Base-by-base conservation (phyloP, 2,888 invertebrate genomes). In the Macrosiphum euphorbiae region DNA sequence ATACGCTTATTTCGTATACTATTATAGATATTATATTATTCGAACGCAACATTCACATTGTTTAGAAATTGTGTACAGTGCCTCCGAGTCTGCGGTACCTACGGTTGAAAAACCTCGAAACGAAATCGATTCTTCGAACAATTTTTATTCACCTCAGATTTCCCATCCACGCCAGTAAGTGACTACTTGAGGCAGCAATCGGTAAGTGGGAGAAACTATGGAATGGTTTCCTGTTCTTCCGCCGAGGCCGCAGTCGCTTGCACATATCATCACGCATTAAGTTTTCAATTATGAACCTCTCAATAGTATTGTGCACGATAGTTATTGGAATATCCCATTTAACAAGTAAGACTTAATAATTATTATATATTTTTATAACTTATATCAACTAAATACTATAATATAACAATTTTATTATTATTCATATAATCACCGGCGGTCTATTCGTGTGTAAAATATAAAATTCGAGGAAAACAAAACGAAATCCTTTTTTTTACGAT, bases 221-320 rank as follows among this genome's bases (percentile, higher is more conserved):
- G 67, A 92, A 92, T 35, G 92, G 92, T 88, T 92, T 88, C 88
- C 88, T 88, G 92, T 89, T 89, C 93, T 93, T 93, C 92, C 55
- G 89, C 84, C 89, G 93, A 93, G 93, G 84, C 89, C 89, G 88
- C 93, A 93, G 93, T 93, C 93, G 89, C 84, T 88, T 85, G 84
- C 44, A 47, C 93, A 93, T 93, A 93, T 88, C 92, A 88, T 92
- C 78, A 88, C 92, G 92, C 92, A 87, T 88, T 89, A 89, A 93
- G 93, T 93, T 93, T 93, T 93, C 93, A 89, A 89, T 93, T 89
- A 93, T 93, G 93, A 88, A 89, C 50, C 93, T 84, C 89, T 93
- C 93, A 58, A 85, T 85, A 89, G 26, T 84, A 88, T 85, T 93
- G 89, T 78, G 47, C 84, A 89, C 84, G 47, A 93, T 93, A 89